Evolutionary conservation across 2,888 invertebrate genomes (phyloP).

Genomic region (Agrilus cyanescens): DNA sequence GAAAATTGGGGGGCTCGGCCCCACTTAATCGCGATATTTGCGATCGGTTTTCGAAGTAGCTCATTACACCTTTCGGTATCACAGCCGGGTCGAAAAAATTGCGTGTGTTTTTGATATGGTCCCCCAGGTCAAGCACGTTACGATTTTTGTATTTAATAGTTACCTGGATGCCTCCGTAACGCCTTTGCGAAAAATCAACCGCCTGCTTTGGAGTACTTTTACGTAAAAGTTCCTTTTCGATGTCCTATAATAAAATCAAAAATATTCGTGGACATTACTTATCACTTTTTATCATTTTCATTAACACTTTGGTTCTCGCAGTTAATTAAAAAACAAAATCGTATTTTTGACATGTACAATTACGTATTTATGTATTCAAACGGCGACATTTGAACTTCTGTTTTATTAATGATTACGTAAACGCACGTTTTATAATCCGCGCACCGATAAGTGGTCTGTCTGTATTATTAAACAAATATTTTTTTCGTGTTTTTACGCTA

Average conservation of each 20-base stretch:
- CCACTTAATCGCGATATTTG: constrained; percentile 32
- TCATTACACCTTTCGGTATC: constrained; percentile 42
- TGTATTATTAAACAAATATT: no score
- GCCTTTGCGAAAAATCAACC: neutral
- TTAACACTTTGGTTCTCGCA: constrained; percentile 23
- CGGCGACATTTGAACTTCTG: no score
- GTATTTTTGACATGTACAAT: no score
- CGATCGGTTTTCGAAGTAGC: constrained; percentile 50
- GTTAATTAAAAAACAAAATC: no score
- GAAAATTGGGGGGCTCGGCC: constrained; percentile 13
- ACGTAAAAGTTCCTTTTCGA: neutral
- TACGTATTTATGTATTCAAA: no score
- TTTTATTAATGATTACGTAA: no score
- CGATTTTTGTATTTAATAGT: constrained; percentile 37
- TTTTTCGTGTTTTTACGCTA: no score
- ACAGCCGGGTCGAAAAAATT: constrained; percentile 38
- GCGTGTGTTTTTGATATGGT: constrained; percentile 38
- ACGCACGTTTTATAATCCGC: no score
- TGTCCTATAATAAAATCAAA: neutral
- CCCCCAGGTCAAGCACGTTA: constrained; percentile 47
- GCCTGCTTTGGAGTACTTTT: no score
- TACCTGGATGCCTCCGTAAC: constrained; percentile 26
- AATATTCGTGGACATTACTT: neutral
- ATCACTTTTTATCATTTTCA: neutral
- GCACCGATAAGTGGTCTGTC: no score